Base-by-base conservation (phyloP, 1,140 invertebrate genomes). In the Camponotus pennsylvanicus region DNA sequence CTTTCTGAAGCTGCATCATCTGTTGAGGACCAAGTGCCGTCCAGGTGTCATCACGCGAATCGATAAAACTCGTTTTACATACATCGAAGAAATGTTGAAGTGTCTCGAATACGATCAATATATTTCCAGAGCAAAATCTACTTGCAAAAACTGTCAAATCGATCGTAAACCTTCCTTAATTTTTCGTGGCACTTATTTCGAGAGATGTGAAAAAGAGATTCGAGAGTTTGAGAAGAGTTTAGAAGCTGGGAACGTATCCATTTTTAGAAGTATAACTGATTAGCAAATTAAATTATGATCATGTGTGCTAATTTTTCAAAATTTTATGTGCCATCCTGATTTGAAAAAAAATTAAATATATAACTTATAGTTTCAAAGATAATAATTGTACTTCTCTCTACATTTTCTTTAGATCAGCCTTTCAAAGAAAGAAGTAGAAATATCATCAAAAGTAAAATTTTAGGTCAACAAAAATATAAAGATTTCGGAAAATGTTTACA, bases 31-130 rank as follows among this genome's bases (percentile, higher is more conserved):
- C 52, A 63, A 88, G 40, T 67, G 82, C 21, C 75, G 75, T 15
- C 89, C 93, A 13, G 93, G 93, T 63, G 86, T 93, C 70, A 66
- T 93, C 13, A 92, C 92, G 2, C 90, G 77, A 73, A 91, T 93
- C 59, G 93, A 93, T 40, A 79, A 88, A 15, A 86, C 75, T 40
- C 71, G 69, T 32, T 90, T 88, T 21, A 91, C 89, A 0, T 61
- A 70, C 40, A 92, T 94, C 59, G 92, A 94, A 75, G 82, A 91
- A 67, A 90, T 93, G 92, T 83, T 93, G 32, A 90, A 85, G 42
- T 92, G 91, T 71, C 87, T 94, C 21, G 75, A 91, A 15, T 91
- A 92, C 49, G 86, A 57, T 34, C 76, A 61, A 5, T 88, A 90
- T 73, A 52, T 69, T 6, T 34, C 76, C 2, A 64, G 70, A 49